phyloP scores from a whole-genome alignment of 2,888 invertebrate species.

The Drosophila nr. fundita region DNA sequence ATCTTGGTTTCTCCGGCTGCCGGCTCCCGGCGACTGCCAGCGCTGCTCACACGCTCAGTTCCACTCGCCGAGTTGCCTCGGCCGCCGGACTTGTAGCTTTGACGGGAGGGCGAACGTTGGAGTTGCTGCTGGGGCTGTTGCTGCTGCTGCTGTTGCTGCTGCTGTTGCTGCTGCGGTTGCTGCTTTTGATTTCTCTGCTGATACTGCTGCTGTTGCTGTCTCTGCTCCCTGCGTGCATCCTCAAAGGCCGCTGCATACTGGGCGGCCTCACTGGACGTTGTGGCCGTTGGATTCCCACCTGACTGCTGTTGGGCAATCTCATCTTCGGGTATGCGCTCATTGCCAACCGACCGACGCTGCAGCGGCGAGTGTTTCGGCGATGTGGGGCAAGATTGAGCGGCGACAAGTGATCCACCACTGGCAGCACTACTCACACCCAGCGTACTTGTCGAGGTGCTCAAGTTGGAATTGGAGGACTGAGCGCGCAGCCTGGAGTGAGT shows the following conservation, averaged over 20 bases:
- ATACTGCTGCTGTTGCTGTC: slow-evolving; percentile 56
- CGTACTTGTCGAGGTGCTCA: slow-evolving; percentile 53
- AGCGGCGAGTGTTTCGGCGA: slow-evolving; percentile 84
- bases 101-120: slow-evolving; percentile 60
- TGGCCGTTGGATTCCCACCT: slow-evolving; percentile 23
- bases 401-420: slow-evolving; percentile 40
- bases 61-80: slow-evolving; percentile 47
- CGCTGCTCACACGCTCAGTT: slow-evolving; percentile 66
- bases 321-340: slow-evolving; percentile 83
- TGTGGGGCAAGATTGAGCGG: slow-evolving; percentile 83
- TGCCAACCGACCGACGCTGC: slow-evolving; percentile 83
- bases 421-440: slow-evolving; percentile 51
- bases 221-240: slow-evolving; percentile 67
- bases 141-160: slow-evolving; percentile 39
- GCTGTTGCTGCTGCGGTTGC: neutral
- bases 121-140: slow-evolving; percentile 39
- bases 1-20: slow-evolving; percentile 25
- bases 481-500: slow-evolving; percentile 82
- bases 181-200: slow-evolving; percentile 22
- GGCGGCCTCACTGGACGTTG: slow-evolving; percentile 80
- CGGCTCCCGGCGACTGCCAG: slow-evolving; percentile 62
- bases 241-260: slow-evolving; percentile 81
- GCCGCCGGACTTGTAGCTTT: slow-evolving; percentile 33
- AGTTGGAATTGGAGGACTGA: slow-evolving; percentile 70
- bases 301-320: slow-evolving; percentile 74